These are phyloP conservation scores for Lamprologus callipterus DNA, from an alignment of 2,113 vertebrate species.

Conservation along the genomic window DNA sequence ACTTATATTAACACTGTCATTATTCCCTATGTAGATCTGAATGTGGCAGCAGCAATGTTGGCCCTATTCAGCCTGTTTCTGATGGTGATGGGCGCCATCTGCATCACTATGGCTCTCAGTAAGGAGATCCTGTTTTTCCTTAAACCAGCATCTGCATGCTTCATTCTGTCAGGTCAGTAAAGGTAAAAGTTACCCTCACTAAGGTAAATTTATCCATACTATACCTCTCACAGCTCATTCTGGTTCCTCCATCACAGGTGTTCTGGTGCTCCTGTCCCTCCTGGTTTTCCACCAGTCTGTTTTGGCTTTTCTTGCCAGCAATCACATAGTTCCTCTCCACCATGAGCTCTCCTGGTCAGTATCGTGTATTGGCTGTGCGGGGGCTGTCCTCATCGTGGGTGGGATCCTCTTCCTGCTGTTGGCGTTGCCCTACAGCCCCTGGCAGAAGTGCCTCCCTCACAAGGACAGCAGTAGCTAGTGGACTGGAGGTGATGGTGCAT, in stretches of 20 bases:
- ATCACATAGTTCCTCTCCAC: conserved; percentile 65
- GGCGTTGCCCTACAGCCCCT: conserved; percentile 70
- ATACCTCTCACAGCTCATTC: neutral
- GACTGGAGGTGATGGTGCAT: neutral
- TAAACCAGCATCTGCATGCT: conserved; percentile 80
- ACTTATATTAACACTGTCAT: neutral
- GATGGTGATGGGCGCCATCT: conserved; percentile 79
- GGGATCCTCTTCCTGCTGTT: conserved; percentile 75
- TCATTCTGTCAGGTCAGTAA: conserved; percentile 77
- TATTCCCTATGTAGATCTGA: conserved; percentile 66
- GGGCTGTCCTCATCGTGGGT: conserved; percentile 69
- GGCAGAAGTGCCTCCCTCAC: conserved; percentile 65
- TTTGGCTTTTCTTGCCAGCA: conserved; percentile 66
- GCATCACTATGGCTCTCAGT: conserved; percentile 80
- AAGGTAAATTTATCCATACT: neutral
- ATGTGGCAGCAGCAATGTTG: conserved; percentile 73
- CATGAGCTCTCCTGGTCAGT: conserved; percentile 83
- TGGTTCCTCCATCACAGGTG: conserved; percentile 51
- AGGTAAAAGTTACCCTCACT: accelerated
- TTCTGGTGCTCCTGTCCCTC: conserved; percentile 75
- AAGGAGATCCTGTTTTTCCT: conserved; percentile 82
- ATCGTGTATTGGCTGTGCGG: conserved; percentile 73
- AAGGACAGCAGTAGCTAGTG: conserved; percentile 55
- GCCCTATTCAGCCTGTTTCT: conserved; percentile 75
- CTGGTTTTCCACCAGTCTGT: conserved; percentile 81